A percentile compares a stretch with the other conserved stretches of the same genome.
Conservation (phyloP, 2,797 vertebrate genomes). For the Champsocephalus esox region DNA sequence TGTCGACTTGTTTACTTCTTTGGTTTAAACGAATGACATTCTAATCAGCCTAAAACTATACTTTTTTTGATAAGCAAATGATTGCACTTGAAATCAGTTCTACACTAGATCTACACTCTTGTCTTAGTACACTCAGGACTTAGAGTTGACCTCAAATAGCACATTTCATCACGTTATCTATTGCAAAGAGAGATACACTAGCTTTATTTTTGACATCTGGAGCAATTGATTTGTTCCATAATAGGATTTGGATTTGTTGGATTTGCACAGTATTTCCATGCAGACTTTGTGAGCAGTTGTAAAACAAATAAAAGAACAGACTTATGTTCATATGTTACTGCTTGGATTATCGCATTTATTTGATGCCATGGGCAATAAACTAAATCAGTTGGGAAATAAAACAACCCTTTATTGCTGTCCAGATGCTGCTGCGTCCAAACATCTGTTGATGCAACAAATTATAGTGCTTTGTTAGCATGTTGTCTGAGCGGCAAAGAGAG, state of each 20-base stretch:
- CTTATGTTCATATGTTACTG: background rate
- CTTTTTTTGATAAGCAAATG: background rate
- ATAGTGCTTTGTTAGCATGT: constrained; percentile 43
- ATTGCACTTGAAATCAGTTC: too few species aligned
- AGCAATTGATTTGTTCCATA: background rate
- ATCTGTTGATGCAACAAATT: constrained; percentile 70
- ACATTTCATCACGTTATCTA: constrained; percentile 8
- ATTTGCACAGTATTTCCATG: constrained; percentile 2
- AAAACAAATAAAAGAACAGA: background rate
- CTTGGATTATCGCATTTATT: background rate
- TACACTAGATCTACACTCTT: background rate
- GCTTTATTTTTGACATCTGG: background rate
- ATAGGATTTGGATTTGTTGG: background rate
- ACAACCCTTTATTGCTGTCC: constrained; percentile 27
- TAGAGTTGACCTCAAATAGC: background rate
- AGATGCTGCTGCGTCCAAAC: constrained; percentile 57
- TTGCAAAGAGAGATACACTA: background rate
- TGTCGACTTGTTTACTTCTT: background rate
- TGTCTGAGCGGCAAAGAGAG: constrained; percentile 38
- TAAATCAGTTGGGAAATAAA: constrained; percentile 1
- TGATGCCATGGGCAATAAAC: background rate
- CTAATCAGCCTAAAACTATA: background rate
- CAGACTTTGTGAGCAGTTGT: constrained; percentile 8
- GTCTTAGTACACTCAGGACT: background rate
- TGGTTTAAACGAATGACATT: background rate